These are phyloP conservation scores for Ophthalmolycus amberensis DNA, from an alignment of 2,113 vertebrate genomes.

Conservation along the genomic window DNA sequence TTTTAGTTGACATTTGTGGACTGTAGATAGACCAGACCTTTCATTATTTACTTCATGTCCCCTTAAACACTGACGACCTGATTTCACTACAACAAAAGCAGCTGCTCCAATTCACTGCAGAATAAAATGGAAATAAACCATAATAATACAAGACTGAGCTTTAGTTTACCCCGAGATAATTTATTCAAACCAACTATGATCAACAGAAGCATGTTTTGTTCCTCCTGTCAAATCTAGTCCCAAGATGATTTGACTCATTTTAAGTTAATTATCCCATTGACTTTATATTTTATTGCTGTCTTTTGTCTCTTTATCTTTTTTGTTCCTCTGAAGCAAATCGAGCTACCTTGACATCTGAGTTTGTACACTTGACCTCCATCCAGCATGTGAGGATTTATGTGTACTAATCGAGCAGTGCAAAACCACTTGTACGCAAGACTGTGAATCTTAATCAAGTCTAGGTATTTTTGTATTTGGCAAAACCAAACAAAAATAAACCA, in stretches of 20 bases:
- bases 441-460: conserved; percentile 79
- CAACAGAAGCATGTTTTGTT: not conserved
- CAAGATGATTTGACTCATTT: not conserved
- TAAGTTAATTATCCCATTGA: not conserved
- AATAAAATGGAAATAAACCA: not conserved
- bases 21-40: conserved; percentile 26
- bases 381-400: conserved; percentile 53
- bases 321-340: conserved; percentile 51
- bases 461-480: conserved; percentile 64
- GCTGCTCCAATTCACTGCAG: not conserved
- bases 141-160: not conserved
- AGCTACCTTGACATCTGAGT: conserved; percentile 61
- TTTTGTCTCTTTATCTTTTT: conserved; percentile 14
- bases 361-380: conserved; percentile 78
- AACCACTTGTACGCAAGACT: conserved; percentile 92
- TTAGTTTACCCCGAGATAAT: not conserved
- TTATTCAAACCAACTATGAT: not conserved
- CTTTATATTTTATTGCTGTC: conserved; percentile 12
- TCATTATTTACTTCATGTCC: conserved; percentile 2
- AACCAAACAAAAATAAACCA: conserved; percentile 15
- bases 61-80: not conserved
- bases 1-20: conserved; percentile 20
- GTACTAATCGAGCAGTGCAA: conserved; percentile 78
- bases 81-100: not conserved
- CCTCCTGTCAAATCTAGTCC: not conserved